Base-by-base conservation (phyloP, 2,797 vertebrate genomes). In the Sphenodon punctatus region DNA sequence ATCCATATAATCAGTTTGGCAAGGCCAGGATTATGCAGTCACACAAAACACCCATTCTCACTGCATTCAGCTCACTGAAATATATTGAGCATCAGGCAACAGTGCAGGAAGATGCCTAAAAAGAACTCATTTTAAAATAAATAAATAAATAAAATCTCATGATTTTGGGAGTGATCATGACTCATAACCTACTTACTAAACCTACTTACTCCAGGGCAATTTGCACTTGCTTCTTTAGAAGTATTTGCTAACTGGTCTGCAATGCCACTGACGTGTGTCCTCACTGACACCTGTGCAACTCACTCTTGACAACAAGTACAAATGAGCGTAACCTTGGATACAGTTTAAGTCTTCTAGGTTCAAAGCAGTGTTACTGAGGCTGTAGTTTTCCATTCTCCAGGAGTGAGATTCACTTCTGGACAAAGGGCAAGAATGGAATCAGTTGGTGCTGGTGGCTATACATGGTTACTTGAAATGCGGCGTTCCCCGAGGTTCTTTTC, bases 61-160 rank as follows among this genome's bases (percentile, higher is more conserved):
- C 82, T 88, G 82, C 66, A 39, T 80, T 85, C 91, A 91, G 93
- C 86, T 91, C 89, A 91, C 86, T 93, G 91, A 92, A 94, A 94
- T 93, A 88, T 89, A 90, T 79, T 90, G 75, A 90, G 84, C 84
- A 91, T 84, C 4, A 53, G 87, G 93, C 90, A 92, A 76, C 92
- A 92, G 94, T 85, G 89, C 67, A 89, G 90, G 90, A 91, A 89
- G 87, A 71, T 53, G 89, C 89, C 91, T 92, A 85, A n/a, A n/a
- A n/a, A n/a, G n/a, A n/a, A n/a, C n/a, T n/a, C n/a, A n/a, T n/a
- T n/a, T n/a, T n/a, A n/a, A n/a, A n/a, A n/a, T n/a, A n/a, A n/a
- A n/a, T n/a, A n/a, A n/a, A n/a, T n/a, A n/a, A n/a, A n/a, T n/a
- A n/a, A n/a, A n/a, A n/a, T n/a, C n/a, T n/a, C n/a, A n/a, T n/a